These are phyloP conservation scores for Tipula helvola DNA, from an alignment of 2,888 invertebrate species.

Conservation along the genomic window DNA sequence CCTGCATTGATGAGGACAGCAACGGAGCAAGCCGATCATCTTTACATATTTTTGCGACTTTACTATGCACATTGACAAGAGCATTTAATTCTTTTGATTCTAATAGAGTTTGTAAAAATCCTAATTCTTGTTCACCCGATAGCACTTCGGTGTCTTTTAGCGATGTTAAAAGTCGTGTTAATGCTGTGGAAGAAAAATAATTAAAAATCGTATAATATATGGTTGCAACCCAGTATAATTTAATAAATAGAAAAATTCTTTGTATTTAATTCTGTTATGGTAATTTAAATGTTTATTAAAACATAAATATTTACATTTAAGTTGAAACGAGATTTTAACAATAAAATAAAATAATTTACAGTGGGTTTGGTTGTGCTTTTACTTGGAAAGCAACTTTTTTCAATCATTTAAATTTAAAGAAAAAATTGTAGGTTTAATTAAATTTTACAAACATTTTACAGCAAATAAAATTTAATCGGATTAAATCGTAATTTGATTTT, in stretches of 20 bases:
- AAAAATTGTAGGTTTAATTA: too few species aligned
- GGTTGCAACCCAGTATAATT: not conserved
- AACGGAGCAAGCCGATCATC: slow-evolving; percentile 76
- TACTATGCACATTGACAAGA: slow-evolving; percentile 81
- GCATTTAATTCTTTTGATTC: slow-evolving; percentile 83
- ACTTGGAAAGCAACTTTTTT: too few species aligned
- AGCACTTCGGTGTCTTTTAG: slow-evolving; percentile 66
- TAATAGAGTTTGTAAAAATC: slow-evolving; percentile 69
- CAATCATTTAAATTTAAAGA: too few species aligned
- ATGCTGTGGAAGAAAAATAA: slow-evolving; percentile 42
- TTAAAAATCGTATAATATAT: not conserved
- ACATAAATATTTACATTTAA: not conserved
- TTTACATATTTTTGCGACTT: slow-evolving; percentile 69
- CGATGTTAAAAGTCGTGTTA: slow-evolving; percentile 67
- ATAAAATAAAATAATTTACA: not conserved
- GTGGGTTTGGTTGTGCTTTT: too few species aligned
- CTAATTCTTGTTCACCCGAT: slow-evolving; percentile 72
- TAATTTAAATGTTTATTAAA: not conserved
- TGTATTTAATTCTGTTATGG: not conserved
- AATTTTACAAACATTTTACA: too few species aligned
- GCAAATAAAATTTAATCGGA: too few species aligned
- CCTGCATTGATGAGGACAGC: slow-evolving; percentile 74
- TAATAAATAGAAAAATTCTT: not conserved
- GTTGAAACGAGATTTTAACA: not conserved
- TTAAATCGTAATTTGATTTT: too few species aligned